Conservation (phyloP, 30 jellyfish, hydroid and myxozoan species). For the Chrysaora quinquecirrha region DNA sequence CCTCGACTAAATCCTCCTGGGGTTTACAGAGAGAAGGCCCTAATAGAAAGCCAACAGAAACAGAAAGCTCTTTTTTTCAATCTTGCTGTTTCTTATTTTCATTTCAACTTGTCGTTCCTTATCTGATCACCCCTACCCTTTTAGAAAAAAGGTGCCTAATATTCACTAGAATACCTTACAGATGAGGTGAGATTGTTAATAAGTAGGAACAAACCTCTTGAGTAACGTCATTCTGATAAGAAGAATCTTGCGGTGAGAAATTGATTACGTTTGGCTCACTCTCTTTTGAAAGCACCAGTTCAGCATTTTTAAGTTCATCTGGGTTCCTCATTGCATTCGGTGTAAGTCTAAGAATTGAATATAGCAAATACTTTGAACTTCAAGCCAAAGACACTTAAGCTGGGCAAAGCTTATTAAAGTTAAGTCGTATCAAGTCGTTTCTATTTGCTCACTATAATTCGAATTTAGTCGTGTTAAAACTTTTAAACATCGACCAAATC, state of each 20-base stretch:
- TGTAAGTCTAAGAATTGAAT: background rate
- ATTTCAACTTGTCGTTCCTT: background rate
- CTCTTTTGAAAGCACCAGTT: constrained; percentile 51
- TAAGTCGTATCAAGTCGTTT: background rate
- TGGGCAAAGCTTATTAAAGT: background rate
- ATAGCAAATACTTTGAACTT: background rate
- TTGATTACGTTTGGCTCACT: constrained; percentile 42
- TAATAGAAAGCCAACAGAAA: too few relatives aligned
- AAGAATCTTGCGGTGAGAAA: constrained; percentile 70
- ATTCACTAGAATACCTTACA: background rate
- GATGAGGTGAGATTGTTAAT: background rate
- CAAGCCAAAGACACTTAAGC: constrained; percentile 9
- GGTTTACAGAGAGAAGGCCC: too few relatives aligned
- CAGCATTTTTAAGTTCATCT: constrained; percentile 66
- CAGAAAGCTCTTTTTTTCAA: too few relatives aligned
- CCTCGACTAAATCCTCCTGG: too few relatives aligned
- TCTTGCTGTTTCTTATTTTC: too few relatives aligned
- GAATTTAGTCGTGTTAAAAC: background rate
- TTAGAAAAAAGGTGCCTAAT: too few relatives aligned
- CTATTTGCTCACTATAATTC: background rate
- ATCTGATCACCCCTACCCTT: background rate
- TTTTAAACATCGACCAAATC: too few relatives aligned
- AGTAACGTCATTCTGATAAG: constrained; percentile 46
- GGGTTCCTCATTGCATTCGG: background rate
- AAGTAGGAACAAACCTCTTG: constrained; percentile 32